phyloP scores from a whole-genome alignment of 1,140 invertebrate genomes.

The Drosophila orena region DNA sequence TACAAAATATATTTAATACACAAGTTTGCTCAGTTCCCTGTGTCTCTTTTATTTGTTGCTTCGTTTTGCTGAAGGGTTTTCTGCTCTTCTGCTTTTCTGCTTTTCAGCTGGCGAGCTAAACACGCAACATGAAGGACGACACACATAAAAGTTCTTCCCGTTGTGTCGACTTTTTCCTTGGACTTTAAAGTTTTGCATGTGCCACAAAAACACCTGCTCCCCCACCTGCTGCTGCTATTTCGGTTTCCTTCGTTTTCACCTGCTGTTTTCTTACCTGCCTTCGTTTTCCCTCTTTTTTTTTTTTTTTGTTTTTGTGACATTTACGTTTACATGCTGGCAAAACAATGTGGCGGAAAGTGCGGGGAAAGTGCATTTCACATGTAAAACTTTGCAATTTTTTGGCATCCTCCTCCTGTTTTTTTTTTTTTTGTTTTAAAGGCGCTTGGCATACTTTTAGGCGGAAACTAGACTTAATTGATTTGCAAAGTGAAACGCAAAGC shows the following conservation, averaged over 20 bases:
- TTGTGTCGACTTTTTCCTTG: conserved; percentile 15
- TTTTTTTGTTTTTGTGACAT: conserved; percentile 32
- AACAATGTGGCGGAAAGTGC: conserved; percentile 44
- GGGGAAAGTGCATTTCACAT: conserved; percentile 22
- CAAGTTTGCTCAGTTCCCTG: conserved; percentile 46
- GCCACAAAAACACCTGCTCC: conserved; percentile 21
- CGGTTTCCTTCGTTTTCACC: conserved; percentile 18
- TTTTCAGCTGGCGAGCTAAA: conserved; percentile 34
- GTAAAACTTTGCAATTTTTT: conserved; percentile 37
- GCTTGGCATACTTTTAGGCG: conserved; percentile 60
- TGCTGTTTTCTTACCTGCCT: conserved; percentile 7
- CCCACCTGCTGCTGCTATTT: neutral
- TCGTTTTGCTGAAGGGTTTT: neutral
- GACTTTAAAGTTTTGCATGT: conserved; percentile 58
- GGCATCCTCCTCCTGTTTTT: neutral
- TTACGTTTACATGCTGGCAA: conserved; percentile 60
- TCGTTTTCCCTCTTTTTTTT: neutral
- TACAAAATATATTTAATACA: conserved; percentile 77
- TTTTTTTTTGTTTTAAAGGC: conserved; percentile 1
- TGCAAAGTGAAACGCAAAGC: conserved; percentile 66
- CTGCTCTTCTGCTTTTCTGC: neutral
- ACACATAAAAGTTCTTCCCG: conserved; percentile 27
- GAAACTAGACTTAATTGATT: conserved; percentile 77
- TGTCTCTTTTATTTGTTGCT: neutral
- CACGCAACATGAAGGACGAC: conserved; percentile 14